Percentiles rank a stretch among this genome's conserved stretches.
phyloP scores from a whole-genome alignment of 2,888 invertebrate genomes.

The Heliconius charithonia region DNA sequence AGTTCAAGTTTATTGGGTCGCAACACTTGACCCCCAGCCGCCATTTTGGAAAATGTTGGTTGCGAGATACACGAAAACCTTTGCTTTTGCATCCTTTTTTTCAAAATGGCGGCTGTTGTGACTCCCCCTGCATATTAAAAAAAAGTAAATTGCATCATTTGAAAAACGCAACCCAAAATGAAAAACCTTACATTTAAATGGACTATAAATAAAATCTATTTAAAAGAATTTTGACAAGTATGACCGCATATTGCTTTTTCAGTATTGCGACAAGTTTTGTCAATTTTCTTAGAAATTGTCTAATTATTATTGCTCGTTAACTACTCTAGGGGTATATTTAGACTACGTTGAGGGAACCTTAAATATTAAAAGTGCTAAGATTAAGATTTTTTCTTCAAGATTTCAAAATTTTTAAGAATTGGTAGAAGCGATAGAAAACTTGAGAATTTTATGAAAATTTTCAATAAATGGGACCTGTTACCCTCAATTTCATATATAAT shows the following conservation, averaged over 20 bases:
- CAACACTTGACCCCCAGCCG: no score
- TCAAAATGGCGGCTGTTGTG: no score
- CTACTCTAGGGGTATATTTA: constrained; percentile 54
- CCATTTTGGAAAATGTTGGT: no score
- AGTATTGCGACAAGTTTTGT: constrained; percentile 44
- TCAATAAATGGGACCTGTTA: not conserved
- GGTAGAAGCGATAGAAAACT: constrained; percentile 5
- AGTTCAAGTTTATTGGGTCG: no score
- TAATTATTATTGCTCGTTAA: constrained; percentile 81
- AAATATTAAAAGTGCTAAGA: constrained; percentile 26
- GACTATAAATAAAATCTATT: not conserved
- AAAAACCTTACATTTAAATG: no score
- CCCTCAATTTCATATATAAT: not conserved
- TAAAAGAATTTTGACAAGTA: constrained; percentile 67
- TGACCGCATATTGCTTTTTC: constrained; percentile 35
- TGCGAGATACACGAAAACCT: no score
- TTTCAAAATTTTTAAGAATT: not conserved
- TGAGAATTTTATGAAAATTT: not conserved
- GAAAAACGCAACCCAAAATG: no score
- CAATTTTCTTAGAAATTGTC: constrained; percentile 70
- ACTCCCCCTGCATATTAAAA: no score
- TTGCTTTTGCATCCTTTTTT: no score
- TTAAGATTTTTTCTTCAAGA: not conserved
- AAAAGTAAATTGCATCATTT: no score
- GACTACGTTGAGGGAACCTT: constrained; percentile 17